Conservation (phyloP, 2,797 vertebrate genomes). For the Etheostoma perlongum region DNA sequence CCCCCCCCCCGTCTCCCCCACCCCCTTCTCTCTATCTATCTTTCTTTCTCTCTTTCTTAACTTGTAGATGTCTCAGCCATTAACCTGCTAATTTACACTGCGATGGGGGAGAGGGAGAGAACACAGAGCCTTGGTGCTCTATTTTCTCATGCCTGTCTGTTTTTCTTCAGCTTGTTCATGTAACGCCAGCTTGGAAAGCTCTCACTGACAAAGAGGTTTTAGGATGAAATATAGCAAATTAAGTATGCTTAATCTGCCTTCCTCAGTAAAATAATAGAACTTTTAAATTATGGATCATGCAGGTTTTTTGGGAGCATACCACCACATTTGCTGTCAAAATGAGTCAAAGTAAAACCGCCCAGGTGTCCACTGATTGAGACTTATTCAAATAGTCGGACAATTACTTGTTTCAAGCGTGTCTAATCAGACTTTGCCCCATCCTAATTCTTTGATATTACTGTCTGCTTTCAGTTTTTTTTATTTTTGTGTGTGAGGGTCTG, state of each 20-base stretch:
- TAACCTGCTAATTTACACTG: constrained; percentile 71
- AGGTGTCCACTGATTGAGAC: constrained; percentile 55
- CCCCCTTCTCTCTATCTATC: not conserved
- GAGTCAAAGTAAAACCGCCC: constrained; percentile 19
- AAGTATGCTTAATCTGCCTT: constrained; percentile 71
- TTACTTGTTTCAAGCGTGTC: constrained; percentile 47
- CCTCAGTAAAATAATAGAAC: constrained; percentile 60
- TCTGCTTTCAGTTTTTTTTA: constrained; percentile 17
- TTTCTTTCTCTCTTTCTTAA: constrained; percentile 49
- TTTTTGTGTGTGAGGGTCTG: not conserved
- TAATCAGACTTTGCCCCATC: constrained; percentile 41
- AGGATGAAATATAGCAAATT: constrained; percentile 76
- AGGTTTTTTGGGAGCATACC: not conserved
- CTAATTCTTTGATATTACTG: constrained; percentile 28
- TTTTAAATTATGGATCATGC: constrained; percentile 67
- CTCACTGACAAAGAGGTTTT: constrained; percentile 57
- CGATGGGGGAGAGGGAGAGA: constrained; percentile 23
- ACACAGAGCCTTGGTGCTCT: constrained; percentile 17
- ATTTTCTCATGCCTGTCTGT: constrained; percentile 29
- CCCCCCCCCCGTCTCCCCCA: too few species aligned
- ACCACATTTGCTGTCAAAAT: constrained; percentile 44
- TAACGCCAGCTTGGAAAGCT: constrained; percentile 52
- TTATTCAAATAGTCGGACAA: constrained; percentile 41
- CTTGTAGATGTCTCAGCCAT: constrained; percentile 69
- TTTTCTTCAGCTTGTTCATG: constrained; percentile 41